Percentiles rank a stretch among this genome's conserved stretches.
Conservation (phyloP, 2,113 vertebrate genomes). For the Siphamia tubifer region DNA sequence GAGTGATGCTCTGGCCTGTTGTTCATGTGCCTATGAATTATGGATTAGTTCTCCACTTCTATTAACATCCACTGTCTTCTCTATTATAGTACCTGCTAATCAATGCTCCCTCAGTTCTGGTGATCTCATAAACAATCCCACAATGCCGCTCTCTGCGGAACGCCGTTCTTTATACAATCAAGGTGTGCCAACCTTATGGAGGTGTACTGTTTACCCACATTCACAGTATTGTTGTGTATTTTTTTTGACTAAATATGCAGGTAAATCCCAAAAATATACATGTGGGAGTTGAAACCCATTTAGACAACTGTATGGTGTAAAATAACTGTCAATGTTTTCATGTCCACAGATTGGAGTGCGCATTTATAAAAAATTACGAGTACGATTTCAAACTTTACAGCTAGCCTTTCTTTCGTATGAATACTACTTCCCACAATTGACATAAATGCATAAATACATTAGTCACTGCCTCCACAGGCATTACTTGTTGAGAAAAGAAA, state of each 20-base stretch:
- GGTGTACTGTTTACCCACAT: neutral
- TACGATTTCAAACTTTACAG: no score
- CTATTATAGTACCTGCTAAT: constrained; percentile 22
- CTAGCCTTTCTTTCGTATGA: no score
- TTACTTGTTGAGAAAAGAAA: no score
- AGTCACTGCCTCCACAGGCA: no score
- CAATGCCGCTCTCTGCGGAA: neutral
- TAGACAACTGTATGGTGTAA: no score
- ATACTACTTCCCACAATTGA: no score
- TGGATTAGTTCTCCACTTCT: constrained; percentile 17
- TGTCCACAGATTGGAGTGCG: no score
- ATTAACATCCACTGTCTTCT: constrained; percentile 19
- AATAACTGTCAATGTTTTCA: no score
- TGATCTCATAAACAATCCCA: constrained; percentile 20
- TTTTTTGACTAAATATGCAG: neutral
- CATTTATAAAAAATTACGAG: no score
- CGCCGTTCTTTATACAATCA: neutral
- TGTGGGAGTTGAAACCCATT: no score
- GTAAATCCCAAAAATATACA: no score
- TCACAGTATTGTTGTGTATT: neutral
- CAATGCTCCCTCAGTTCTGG: constrained; percentile 7
- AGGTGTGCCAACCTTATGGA: neutral
- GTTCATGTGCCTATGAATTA: constrained; percentile 38
- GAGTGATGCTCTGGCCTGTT: neutral
- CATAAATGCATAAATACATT: no score